Evolutionary conservation across 2,888 invertebrate genomes (phyloP).

Genomic region (Leptogaster cylindrica): DNA sequence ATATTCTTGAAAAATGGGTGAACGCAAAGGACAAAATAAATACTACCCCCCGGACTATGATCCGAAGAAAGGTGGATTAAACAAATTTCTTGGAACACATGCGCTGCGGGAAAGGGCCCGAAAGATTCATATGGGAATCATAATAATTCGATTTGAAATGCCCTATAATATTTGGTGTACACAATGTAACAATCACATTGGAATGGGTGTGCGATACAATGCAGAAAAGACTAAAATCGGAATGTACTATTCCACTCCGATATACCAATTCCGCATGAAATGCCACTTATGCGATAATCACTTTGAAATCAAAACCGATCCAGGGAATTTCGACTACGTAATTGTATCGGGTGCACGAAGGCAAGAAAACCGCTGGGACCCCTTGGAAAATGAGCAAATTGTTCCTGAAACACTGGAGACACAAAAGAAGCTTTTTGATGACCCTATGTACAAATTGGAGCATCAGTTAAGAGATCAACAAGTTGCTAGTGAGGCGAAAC

Average conservation of each 20-base stretch:
- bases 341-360: slow-evolving; percentile 93
- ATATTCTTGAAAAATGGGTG: slow-evolving; percentile 77
- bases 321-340: slow-evolving; percentile 95
- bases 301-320: slow-evolving; percentile 98
- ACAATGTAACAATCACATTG: slow-evolving; percentile 97
- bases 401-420: slow-evolving; percentile 91
- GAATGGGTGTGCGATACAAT: slow-evolving; percentile 98
- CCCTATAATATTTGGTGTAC: slow-evolving; percentile 99
- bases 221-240: slow-evolving; percentile 92
- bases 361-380: slow-evolving; percentile 99
- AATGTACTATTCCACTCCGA: slow-evolving; percentile 97
- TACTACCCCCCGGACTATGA: slow-evolving; percentile 99
- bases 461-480: slow-evolving; percentile 84
- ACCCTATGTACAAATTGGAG: slow-evolving; percentile 98
- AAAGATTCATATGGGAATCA: slow-evolving; percentile 94
- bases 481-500: slow-evolving; percentile 73
- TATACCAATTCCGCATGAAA: slow-evolving; percentile 98
- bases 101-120: slow-evolving; percentile 93
- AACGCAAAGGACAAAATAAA: slow-evolving; percentile 95
- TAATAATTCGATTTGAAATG: slow-evolving; percentile 89
- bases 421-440: slow-evolving; percentile 87
- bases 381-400: slow-evolving; percentile 91
- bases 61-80: slow-evolving; percentile 91
- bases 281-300: slow-evolving; percentile 96
- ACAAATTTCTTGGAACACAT: slow-evolving; percentile 93